Percentiles rank a stretch among this genome's conserved stretches.
These are phyloP conservation scores for Protonemura montana DNA, from an alignment of 2,888 invertebrate genomes.

Conservation along the genomic window DNA sequence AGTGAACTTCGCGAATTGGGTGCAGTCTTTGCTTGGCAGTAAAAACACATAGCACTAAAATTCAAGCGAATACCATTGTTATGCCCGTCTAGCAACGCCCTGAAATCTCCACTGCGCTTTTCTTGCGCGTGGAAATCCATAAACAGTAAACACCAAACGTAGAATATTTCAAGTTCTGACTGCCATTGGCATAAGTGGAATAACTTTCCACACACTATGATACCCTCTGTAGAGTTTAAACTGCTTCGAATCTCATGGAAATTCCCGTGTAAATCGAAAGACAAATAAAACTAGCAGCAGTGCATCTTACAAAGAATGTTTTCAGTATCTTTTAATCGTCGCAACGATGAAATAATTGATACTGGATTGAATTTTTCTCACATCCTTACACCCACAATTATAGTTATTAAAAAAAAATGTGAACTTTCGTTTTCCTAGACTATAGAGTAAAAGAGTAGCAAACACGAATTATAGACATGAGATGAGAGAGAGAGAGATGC, in stretches of 20 bases:
- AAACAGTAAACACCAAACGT: too few relatives aligned
- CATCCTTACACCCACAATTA: constrained; percentile 7
- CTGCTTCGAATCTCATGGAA: neutral
- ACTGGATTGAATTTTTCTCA: neutral
- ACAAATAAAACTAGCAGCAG: neutral
- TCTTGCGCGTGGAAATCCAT: too few relatives aligned
- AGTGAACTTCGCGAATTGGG: neutral
- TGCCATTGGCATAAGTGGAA: too few relatives aligned
- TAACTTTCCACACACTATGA: too few relatives aligned
- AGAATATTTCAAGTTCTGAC: too few relatives aligned
- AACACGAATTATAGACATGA: neutral
- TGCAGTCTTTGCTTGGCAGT: too few relatives aligned
- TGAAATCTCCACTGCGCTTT: too few relatives aligned
- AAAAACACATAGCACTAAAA: too few relatives aligned
- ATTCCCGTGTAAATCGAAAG: neutral
- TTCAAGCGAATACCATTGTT: too few relatives aligned
- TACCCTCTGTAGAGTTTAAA: neutral
- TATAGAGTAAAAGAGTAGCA: neutral
- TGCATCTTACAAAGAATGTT: neutral
- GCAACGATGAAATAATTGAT: neutral
- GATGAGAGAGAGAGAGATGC: too few relatives aligned
- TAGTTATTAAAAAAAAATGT: neutral
- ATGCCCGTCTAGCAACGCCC: too few relatives aligned
- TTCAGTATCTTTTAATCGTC: neutral
- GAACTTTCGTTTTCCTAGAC: neutral